Base-by-base conservation (phyloP, 2,113 vertebrate species). In the Ivindomyrus marchei region DNA sequence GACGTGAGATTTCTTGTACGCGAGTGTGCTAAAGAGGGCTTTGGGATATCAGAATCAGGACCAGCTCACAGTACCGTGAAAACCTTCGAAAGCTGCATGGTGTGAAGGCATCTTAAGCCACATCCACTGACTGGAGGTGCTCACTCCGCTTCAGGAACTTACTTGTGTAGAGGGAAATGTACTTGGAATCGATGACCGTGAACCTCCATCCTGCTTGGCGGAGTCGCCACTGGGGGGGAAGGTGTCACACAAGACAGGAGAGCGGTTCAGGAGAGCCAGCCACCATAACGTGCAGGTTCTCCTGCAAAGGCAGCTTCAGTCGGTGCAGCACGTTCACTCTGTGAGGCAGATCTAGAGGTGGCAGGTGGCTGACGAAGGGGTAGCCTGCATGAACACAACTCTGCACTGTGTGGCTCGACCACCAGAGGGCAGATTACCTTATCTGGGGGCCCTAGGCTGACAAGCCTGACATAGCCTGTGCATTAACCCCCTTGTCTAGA, bases 101-200 rank as follows among this genome's bases (percentile, higher is more conserved):
- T 21, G 31, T 84, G 36, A 84, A 39, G 13, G 17, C 42, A 10
- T 17, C 21, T 50, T 24, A 17, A 86, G 24, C 5, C 9, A 47
- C 13, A 31, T 49, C 11, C 46, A 85, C 58, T 66, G 58, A 66
- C 7, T 27, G 21, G 2, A 47, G n/a, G 36, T 53, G 39, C 17
- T 10, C 8, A 4, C 49, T 45, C 27, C 9, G 2, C 88, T 39
- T 89, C 24, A 39, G 49, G 31, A 85, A 97, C 98, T 97, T 96
- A 99, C 98, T 95, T 88, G 95, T 95, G 93, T 97, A 99, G 90
- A 99, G 97, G 1, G 98, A 99, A 94, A 99, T 95, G 84, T 95
- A 94, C 0, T 92, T 89, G 9, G 97, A 98, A 62, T 97, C 96
- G 87, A 99, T 98, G 86, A 98, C 89, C 89, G 89, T 92, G 93